Evolutionary conservation across 2,888 invertebrate genomes (phyloP), one percentile per base, ranked within the genome.

Genomic region (Glyphotaelius pellucidus): DNA sequence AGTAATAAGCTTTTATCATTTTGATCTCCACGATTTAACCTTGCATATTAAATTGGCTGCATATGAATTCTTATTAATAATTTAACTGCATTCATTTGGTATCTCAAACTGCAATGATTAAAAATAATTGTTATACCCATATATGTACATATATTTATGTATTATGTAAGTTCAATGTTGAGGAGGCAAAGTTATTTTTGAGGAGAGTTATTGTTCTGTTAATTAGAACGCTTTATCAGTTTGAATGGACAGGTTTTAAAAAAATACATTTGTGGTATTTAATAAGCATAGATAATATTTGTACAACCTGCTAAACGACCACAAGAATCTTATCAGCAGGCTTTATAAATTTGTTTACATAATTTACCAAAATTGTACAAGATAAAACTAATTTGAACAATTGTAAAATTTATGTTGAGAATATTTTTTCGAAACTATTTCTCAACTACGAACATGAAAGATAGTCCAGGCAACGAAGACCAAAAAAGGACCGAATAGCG

Each of bases 11-110:
- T 31, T 85, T 25, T 42, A 86, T 86, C 42, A 86, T n/a, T 86
- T 86, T 86, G 86, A 86, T 42, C 86, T n/a, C 86, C 5, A 47
- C 30, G 38, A n/a, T 86, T 86, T 86, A 86, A 86, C 86, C 86
- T 86, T 86, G 86, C 86, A 86, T 86, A 25, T n/a, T 86, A n/a
- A 86, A 86, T 86, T 86, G 86, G 38, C n/a, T 30, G 38, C 86
- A 32, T 12, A 38, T 38, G 86, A n/a, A 42, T 42, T n/a, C 32
- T 81, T 81, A 81, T 19, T 81, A 81, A 31, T 30, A 81, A 81
- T 31, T 32, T 81, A 31, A 81, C 81, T 81, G 81, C 19, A 81
- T 31, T 31, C 31, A 32, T 4, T 32, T 32, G 32, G 14, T 81
- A 15, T 32, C 31, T 32, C 31, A 81, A 81, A 31, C 32, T 19